Base-by-base conservation (phyloP, 1,140 invertebrate genomes). In the Triops cancriformis region DNA sequence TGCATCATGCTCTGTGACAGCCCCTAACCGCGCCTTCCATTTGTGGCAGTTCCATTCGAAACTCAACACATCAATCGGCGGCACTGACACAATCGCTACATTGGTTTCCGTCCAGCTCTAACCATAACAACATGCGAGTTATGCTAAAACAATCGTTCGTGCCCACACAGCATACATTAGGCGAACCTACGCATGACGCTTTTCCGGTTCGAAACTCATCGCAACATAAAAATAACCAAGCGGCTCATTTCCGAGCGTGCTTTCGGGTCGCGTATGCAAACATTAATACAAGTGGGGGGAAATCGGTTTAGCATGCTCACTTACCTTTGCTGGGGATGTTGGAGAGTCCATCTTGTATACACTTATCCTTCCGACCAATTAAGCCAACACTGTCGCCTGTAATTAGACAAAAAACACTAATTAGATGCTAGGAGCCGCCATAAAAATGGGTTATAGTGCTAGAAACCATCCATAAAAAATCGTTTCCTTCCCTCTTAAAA, bases 401-500 rank as follows among this genome's bases (percentile, higher is more conserved):
- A 64, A 64, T 64, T 64, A 64, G 51, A 64, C 51, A 64, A 64
- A 64, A 37, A 64, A 64, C 51, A 64, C 51, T 64, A 64, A 64
- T 64, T 64, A 64, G 51, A 64, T 23, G 51, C 51, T 64, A 64
- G 51, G 51, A 64, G 51, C 51, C 51, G 51, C 51, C 51, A 11
- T 64, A 64, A 64, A 64, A 64, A 64, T 23, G 23, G 51, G 51
- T 64, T 64, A 64, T 64, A 64, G 10, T 18, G 51, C 51, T 10
- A 23, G 18, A 64, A 64, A 64, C 23, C 14, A 6, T 64, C 51
- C 51, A n/a, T 64, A 64, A 64, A 64, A 64, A 23, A 37, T 2
- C 31, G 31, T 37, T 37, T 37, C 31, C 31, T 37, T 37, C 31
- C 51, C 51, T 64, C 18, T n/a, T 64, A n/a, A 64, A 64, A n/a